These are phyloP conservation scores for Tenthredo notha DNA, from an alignment of 2,888 invertebrate species.

Conservation along the genomic window DNA sequence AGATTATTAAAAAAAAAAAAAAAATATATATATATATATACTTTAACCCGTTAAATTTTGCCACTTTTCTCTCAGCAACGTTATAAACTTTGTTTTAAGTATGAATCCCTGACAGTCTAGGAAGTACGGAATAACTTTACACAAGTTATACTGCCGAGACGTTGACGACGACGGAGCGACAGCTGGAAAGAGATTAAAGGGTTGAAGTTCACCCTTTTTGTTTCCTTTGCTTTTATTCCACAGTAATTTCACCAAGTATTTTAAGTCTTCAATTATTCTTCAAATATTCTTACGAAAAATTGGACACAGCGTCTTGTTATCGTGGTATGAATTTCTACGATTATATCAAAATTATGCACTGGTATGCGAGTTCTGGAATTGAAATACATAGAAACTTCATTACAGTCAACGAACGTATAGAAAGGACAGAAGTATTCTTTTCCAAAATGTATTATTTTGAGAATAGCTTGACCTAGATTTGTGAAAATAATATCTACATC, in stretches of 20 bases:
- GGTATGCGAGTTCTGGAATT: background rate
- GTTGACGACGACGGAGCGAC: conserved; percentile 10
- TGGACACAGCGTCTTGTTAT: no score
- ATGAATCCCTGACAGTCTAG: background rate
- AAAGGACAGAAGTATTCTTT: background rate
- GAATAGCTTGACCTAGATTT: conserved; percentile 15
- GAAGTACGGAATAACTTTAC: conserved; percentile 25
- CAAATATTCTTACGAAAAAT: background rate
- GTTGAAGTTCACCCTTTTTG: background rate
- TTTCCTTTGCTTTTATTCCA: background rate
- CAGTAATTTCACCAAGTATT: background rate
- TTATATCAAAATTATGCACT: background rate
- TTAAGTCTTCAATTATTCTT: background rate
- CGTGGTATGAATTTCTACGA: background rate
- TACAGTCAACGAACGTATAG: background rate
- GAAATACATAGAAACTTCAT: background rate
- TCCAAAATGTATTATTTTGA: background rate
- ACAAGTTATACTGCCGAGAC: conserved; percentile 35
- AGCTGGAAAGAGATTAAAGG: conserved; percentile 22
- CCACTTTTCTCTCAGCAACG: background rate
- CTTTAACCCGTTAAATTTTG: background rate
- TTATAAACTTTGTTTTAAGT: conserved; percentile 6
- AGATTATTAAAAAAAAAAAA: background rate
- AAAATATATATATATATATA: no score
- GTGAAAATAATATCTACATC: background rate